Conservation (phyloP, 2,797 vertebrate genomes). For the Sebastes goodei region DNA sequence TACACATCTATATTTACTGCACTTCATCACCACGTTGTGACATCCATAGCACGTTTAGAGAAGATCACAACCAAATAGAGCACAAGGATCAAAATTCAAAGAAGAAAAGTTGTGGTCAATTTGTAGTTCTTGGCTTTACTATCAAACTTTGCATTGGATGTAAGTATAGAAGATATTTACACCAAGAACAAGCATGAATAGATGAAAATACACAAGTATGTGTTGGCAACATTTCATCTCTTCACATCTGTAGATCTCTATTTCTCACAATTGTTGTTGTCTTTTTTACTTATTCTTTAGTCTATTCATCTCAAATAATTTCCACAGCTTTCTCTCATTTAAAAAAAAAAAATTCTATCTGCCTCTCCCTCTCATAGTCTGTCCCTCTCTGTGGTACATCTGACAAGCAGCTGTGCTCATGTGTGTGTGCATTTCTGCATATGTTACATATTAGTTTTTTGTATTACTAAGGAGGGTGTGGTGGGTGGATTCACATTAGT, state of each 20-base stretch:
- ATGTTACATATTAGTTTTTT: not conserved
- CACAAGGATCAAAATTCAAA: not conserved
- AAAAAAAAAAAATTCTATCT: no score
- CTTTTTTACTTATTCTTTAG: not conserved
- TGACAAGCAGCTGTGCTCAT: not conserved
- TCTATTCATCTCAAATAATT: not conserved
- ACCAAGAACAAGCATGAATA: not conserved
- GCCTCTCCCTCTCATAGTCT: not conserved
- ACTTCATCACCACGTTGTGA: not conserved
- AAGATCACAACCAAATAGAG: not conserved
- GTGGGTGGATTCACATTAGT: constrained; percentile 22
- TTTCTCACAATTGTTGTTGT: not conserved
- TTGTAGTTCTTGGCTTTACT: not conserved
- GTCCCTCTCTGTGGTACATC: not conserved
- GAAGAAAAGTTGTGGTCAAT: not conserved
- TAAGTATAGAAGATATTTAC: not conserved
- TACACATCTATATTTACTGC: not conserved
- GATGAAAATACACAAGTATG: not conserved
- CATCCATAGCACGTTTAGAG: not conserved
- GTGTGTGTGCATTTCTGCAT: not conserved
- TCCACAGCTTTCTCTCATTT: not conserved
- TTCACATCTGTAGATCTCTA: not conserved
- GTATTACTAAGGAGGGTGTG: constrained; percentile 20
- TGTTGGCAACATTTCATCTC: not conserved
- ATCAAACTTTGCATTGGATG: not conserved